Conservation (phyloP, 2,888 invertebrate genomes). For the Leptura quadrifasciata region DNA sequence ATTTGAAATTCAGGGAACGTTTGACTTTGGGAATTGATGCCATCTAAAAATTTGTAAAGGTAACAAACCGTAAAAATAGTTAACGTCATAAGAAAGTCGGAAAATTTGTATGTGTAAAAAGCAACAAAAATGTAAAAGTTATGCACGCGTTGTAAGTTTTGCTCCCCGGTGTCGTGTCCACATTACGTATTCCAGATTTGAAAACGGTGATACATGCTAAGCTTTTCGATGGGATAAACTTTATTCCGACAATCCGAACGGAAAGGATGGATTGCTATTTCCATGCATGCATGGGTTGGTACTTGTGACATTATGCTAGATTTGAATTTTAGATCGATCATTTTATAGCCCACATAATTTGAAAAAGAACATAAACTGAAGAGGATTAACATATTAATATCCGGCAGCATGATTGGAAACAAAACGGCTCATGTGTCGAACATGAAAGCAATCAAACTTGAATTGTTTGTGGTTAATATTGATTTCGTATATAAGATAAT, state of each 20-base stretch:
- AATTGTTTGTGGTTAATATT: not conserved
- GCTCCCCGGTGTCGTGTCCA: slow-evolving; percentile 42
- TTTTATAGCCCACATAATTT: not conserved
- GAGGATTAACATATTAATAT: slow-evolving; percentile 9
- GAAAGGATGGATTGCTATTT: slow-evolving; percentile 52
- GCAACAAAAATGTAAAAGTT: slow-evolving; percentile 24
- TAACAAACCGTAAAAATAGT: slow-evolving; percentile 34
- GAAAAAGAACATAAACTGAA: not conserved
- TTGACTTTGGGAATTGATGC: slow-evolving; percentile 18
- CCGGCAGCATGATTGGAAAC: not conserved
- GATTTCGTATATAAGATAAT: not conserved
- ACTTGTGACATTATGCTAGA: slow-evolving; percentile 44
- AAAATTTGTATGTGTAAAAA: slow-evolving; percentile 9
- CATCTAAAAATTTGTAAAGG: slow-evolving; percentile 22
- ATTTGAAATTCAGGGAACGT: slow-evolving; percentile 16
- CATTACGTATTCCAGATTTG: slow-evolving; percentile 53
- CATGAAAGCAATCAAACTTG: not conserved
- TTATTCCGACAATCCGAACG: slow-evolving; percentile 51
- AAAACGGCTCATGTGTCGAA: not conserved
- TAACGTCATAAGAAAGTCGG: slow-evolving; percentile 13
- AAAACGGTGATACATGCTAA: slow-evolving; percentile 51
- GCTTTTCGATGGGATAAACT: slow-evolving; percentile 49
- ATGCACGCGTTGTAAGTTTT: slow-evolving; percentile 17
- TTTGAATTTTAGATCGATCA: slow-evolving; percentile 8
- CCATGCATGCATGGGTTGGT: slow-evolving; percentile 52